These are phyloP conservation scores for Egretta garzetta DNA, from an alignment of 2,113 vertebrate genomes.

Conservation along the genomic window DNA sequence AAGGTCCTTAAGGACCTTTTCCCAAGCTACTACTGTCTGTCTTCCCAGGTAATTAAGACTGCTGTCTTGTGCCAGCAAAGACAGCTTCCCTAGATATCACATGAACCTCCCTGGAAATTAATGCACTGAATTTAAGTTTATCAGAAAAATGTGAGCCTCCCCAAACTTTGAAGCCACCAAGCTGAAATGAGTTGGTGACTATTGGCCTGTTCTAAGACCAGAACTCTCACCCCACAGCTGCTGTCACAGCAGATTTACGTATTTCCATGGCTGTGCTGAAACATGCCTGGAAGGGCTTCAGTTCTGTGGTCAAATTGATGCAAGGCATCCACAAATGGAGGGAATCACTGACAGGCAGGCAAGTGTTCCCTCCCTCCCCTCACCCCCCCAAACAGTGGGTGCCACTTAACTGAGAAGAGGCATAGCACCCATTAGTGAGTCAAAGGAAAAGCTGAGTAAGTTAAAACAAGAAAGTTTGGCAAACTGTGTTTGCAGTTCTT, in stretches of 20 bases:
- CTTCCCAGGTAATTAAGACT: not conserved
- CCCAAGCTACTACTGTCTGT: accelerated
- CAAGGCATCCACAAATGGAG: not conserved
- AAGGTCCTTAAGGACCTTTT: not conserved
- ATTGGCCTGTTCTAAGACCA: not conserved
- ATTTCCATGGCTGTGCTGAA: not conserved
- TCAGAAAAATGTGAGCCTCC: not conserved
- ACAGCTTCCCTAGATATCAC: not conserved
- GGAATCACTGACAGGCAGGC: not conserved
- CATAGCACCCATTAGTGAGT: not conserved
- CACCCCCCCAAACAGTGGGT: not conserved
- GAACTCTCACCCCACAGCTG: not conserved
- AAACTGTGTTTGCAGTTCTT: not conserved
- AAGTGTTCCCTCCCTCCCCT: not conserved
- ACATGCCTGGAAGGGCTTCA: not conserved
- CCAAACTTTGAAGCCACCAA: not conserved
- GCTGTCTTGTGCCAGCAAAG: not conserved
- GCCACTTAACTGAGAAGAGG: not conserved
- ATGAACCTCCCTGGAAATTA: not conserved
- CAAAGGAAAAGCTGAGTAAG: not conserved
- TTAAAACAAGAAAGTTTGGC: not conserved
- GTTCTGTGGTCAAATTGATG: not conserved
- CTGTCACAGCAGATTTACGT: not conserved
- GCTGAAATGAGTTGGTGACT: not conserved
- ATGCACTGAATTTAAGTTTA: not conserved